Evolutionary conservation across 1,140 invertebrate species (phyloP), one percentile per base, ranked within the genome.

Genomic region (Sycobia sp.): DNA sequence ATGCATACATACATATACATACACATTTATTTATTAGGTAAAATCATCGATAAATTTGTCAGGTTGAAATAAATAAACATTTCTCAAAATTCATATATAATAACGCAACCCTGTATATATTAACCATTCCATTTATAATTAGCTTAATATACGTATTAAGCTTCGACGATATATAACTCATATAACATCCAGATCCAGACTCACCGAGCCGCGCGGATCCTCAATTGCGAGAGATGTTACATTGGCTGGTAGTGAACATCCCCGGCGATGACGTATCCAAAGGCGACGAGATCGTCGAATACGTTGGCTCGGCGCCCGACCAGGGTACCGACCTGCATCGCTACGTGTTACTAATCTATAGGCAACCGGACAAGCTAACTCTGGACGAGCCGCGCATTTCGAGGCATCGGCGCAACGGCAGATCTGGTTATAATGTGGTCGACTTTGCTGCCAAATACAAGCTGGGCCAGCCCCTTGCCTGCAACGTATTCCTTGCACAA

Each of bases 311-410:
- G 22, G 71, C 68, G 9, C 70, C 78, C 10, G 66, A 68, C 25
- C 67, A 72, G 56, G 71, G 65, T n/a, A 72, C 70, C 71, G 86
- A 86, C 18, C 75, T 88, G 13, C 89, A 90, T 75, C 81, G 89
- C 22, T 91, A 91, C 75, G 83, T 90, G 2, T 86, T 86, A 59
- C 65, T 90, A 14, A 78, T 88, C 7, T 90, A 82, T 73, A 82
- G 87, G 73, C 88, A 90, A 67, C 70, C 75, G 4, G 82, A 80
- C 10, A 79, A 78, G 65, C 66, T 86, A n/a, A 70, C 66, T 7
- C 80, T 82, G 60, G 73, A 83, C 44, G 85, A 86, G 66, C 75
- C 76, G 14, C 46, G 10, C 16, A 44, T 64, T 3, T 11, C 32
- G 1, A 64, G 51, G 7, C n/a, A 9, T 22, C n/a, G 63, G 62